phyloP scores from a whole-genome alignment of 2,797 vertebrate genomes.

The Falco novaeseelandiae region DNA sequence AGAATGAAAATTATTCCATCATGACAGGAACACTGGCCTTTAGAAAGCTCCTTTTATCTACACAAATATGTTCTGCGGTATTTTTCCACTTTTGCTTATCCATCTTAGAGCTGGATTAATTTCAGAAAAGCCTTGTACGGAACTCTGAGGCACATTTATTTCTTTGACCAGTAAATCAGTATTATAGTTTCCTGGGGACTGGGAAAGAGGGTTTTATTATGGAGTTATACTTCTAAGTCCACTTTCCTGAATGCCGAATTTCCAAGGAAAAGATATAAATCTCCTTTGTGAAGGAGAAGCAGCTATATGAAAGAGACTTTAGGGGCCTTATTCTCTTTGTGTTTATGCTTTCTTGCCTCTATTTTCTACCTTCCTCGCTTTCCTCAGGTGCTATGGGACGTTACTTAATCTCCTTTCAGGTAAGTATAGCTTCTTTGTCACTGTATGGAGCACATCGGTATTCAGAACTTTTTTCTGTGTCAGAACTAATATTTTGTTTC shows the following conservation, averaged over 20 bases:
- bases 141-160: constrained; percentile 43
- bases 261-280: constrained; percentile 46
- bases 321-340: constrained; percentile 20
- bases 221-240: constrained; percentile 44
- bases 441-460: constrained; percentile 14
- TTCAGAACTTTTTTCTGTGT: constrained; percentile 45
- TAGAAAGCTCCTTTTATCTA: constrained; percentile 54
- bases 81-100: constrained; percentile 60
- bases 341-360: constrained; percentile 14
- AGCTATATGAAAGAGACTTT: constrained; percentile 35
- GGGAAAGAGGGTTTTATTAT: constrained; percentile 41
- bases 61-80: constrained; percentile 1
- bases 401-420: constrained; percentile 51
- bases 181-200: constrained; percentile 56
- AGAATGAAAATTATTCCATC: constrained; percentile 23
- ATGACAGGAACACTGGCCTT: constrained; percentile 21
- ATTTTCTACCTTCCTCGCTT: neutral
- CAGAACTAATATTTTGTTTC: constrained; percentile 47
- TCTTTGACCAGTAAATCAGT: constrained; percentile 55
- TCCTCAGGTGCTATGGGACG: constrained; percentile 3
- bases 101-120: constrained; percentile 54
- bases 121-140: constrained; percentile 60
- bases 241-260: constrained; percentile 36
- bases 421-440: constrained; percentile 20
- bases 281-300: constrained; percentile 11